phyloP scores from a whole-genome alignment of 92 coral and sea anemone genomes.

The Zoanthus sociatus region DNA sequence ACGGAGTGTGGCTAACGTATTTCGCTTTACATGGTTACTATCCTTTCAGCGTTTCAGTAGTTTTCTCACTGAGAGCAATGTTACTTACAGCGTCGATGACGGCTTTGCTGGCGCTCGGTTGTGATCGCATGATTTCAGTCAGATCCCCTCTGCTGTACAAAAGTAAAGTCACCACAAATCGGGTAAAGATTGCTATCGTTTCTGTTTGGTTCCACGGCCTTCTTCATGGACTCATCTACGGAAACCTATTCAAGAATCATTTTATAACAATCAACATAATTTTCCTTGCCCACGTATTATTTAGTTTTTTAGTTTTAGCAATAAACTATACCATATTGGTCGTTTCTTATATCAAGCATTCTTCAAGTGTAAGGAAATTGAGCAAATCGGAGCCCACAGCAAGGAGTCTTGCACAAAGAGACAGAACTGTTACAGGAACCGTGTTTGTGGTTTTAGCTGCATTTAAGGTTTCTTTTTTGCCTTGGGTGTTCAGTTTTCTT shows the following conservation, averaged over 20 bases:
- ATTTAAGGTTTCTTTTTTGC: slow-evolving; percentile 27
- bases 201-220: slow-evolving; percentile 32
- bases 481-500: slow-evolving; percentile 31
- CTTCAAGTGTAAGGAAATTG: background rate
- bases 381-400: background rate
- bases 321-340: slow-evolving; percentile 8
- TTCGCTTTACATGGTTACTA: slow-evolving; percentile 16
- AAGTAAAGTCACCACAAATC: slow-evolving; percentile 22
- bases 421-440: slow-evolving; percentile 6
- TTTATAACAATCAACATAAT: slow-evolving; percentile 32
- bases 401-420: background rate
- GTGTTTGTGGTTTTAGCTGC: slow-evolving; percentile 28
- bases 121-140: slow-evolving; percentile 41
- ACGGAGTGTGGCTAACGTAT: slow-evolving; percentile 27
- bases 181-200: background rate
- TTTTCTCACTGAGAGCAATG: slow-evolving; percentile 30
- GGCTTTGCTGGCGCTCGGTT: slow-evolving; percentile 36
- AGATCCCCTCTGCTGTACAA: slow-evolving; percentile 35
- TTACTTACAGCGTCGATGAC: slow-evolving; percentile 27
- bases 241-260: slow-evolving; percentile 2
- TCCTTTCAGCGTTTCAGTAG: slow-evolving; percentile 24
- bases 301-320: slow-evolving; percentile 10
- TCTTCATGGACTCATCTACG: slow-evolving; percentile 32
- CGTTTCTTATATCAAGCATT: background rate
- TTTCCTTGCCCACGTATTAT: slow-evolving; percentile 31